A percentile compares a stretch with the other conserved stretches of the same genome.
Conservation (phyloP, 2,797 vertebrate genomes). For the Botia kubotai region DNA sequence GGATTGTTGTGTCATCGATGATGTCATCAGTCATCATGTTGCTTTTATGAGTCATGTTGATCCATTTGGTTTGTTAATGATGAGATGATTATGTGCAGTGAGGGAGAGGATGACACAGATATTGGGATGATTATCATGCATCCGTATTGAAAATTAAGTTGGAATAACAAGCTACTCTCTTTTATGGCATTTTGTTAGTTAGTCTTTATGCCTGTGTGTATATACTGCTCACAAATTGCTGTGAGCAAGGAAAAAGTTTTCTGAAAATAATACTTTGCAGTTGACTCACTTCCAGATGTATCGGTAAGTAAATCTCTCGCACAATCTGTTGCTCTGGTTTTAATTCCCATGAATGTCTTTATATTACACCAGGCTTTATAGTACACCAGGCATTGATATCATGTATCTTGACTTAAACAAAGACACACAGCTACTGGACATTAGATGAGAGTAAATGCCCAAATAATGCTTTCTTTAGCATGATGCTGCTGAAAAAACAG, state of each 20-base stretch:
- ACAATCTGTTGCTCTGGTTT: conserved; percentile 14
- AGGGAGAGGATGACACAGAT: conserved; percentile 23
- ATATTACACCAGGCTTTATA: conserved; percentile 7
- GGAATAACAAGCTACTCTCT: conserved; percentile 17
- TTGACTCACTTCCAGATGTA: conserved; percentile 28
- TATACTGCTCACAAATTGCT: conserved; percentile 6
- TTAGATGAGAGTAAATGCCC: not conserved
- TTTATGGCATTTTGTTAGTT: conserved; percentile 29
- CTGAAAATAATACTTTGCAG: not conserved
- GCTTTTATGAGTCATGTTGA: conserved; percentile 33
- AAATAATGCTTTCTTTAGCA: not conserved
- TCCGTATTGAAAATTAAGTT: conserved; percentile 18
- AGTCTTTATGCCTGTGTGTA: conserved; percentile 15
- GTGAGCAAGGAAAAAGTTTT: conserved; percentile 3
- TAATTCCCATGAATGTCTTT: conserved; percentile 1
- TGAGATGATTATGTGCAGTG: conserved; percentile 19
- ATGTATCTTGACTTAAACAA: conserved; percentile 14
- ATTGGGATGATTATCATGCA: conserved; percentile 20
- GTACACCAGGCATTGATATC: not conserved
- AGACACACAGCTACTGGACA: not conserved
- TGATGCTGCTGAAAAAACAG: not conserved
- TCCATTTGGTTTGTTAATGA: not conserved
- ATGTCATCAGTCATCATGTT: conserved; percentile 41
- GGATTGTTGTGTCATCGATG: conserved; percentile 23
- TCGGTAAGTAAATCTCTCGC: not conserved